Evolutionary conservation across 2,797 vertebrate species (phyloP), one percentile per base, ranked within the genome.

Genomic region (Diceros bicornis): DNA sequence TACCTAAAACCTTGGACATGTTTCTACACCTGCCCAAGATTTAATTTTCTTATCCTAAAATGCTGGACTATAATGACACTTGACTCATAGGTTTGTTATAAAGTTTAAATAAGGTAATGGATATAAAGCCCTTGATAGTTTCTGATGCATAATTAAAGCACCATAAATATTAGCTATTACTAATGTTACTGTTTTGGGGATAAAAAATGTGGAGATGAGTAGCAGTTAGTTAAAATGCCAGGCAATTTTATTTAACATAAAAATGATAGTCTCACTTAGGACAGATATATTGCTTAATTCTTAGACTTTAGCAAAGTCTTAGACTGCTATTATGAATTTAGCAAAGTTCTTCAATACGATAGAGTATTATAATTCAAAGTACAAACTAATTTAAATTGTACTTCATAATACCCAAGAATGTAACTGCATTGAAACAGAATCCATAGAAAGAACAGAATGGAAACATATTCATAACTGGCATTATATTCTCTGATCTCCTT

Each of bases 261-360:
- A 83, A 69, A 37, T 44, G 0, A 69, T 4, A 77, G 37, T 14
- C 9, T 71, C 37, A 66, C 77, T 93, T 84, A 95, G 7, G 13
- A 3, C 23, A 83, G n/a, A 83, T 29, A 69, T 29, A 68, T 23
- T 82, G 32, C 66, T 92, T 64, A 89, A 94, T 88, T 57, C 21
- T 93, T 91, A 86, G 44, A 32, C 17, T 71, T 69, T 34, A 84
- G 32, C 6, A 86, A 1, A n/a, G n/a, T n/a, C n/a, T n/a, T 62
- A 52, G 85, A 94, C 44, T 95, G 34, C 47, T 88, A 21, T 59
- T 81, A 95, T 68, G 55, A 57, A 92, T 88, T 96, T 85, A 25
- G 7, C 27, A 66, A 96, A 92, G 29, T 77, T 81, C 20, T n/a
- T 64, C 0, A 47, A 55, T 68, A 71, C 9, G 88, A 14, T 62